These are phyloP conservation scores for Anticlea derivata DNA, from an alignment of 2,888 invertebrate genomes.

Conservation along the genomic window DNA sequence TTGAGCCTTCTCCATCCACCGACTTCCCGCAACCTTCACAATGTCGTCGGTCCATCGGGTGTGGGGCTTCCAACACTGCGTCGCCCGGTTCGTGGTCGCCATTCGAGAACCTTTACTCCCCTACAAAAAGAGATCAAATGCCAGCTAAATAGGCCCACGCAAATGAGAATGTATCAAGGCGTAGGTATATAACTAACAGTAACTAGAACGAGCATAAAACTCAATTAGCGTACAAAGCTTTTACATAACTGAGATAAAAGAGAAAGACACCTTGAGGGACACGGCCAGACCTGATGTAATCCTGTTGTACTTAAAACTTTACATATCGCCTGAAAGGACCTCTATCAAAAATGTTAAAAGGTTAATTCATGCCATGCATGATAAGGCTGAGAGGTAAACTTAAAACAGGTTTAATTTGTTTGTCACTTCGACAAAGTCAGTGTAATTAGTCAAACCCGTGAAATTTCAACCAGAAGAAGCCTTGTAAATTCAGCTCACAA, in stretches of 20 bases:
- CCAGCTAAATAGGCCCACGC: too few species aligned
- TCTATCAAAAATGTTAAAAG: conserved; percentile 7
- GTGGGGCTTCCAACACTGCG: too few species aligned
- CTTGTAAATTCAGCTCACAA: conserved; percentile 26
- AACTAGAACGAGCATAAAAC: neutral
- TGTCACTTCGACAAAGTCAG: neutral
- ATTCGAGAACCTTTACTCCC: too few species aligned
- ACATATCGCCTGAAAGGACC: neutral
- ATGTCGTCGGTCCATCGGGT: too few species aligned
- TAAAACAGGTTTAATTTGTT: too few species aligned
- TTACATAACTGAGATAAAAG: conserved; percentile 14
- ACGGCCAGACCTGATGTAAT: conserved; percentile 25
- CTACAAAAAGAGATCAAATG: too few species aligned
- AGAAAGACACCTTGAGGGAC: conserved; percentile 16
- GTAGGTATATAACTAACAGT: neutral
- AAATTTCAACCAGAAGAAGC: conserved; percentile 10
- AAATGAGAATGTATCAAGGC: neutral
- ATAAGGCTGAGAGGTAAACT: neutral
- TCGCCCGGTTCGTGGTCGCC: too few species aligned
- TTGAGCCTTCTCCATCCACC: too few species aligned
- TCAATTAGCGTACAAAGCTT: conserved; percentile 9
- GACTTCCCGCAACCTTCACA: too few species aligned
- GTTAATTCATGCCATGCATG: conserved; percentile 7
- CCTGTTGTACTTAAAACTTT: conserved; percentile 27
- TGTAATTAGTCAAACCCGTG: conserved; percentile 1